Evolutionary conservation across 2,888 invertebrate genomes (phyloP).

Genomic region (Nudaria mundana): DNA sequence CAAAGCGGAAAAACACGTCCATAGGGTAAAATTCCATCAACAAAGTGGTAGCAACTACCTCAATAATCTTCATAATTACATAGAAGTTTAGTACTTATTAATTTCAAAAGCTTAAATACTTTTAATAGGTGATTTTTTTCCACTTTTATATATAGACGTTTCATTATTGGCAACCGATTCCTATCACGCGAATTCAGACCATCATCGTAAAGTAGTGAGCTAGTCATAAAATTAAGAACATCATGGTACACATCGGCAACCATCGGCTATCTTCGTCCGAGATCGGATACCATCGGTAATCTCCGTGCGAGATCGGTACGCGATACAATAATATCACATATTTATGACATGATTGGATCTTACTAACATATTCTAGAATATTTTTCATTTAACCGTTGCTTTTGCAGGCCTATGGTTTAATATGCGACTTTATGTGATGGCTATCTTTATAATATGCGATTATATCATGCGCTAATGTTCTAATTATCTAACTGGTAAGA

Average conservation of each 20-base stretch:
- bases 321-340: conserved; percentile 61
- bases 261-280: conserved; percentile 48
- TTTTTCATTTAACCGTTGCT: conserved; percentile 37
- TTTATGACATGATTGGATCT: conserved; percentile 65
- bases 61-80: no score
- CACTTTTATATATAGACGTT: no score
- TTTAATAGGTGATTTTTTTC: no score
- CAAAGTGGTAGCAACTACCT: no score
- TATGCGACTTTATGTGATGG: conserved; percentile 30
- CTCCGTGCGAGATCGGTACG: conserved; percentile 4
- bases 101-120: no score
- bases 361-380: conserved; percentile 35
- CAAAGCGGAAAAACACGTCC: no score
- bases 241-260: conserved; percentile 51
- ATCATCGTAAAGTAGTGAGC: conserved; percentile 42
- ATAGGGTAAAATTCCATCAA: no score
- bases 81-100: no score
- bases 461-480: neutral
- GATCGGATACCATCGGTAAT: conserved; percentile 37
- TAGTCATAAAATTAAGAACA: conserved; percentile 56
- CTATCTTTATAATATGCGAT: neutral
- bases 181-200: no score
- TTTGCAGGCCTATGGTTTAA: conserved; percentile 27
- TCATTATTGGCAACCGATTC: no score
- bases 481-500: neutral